phyloP scores from a whole-genome alignment of 2,797 vertebrate species.

The Tangara arthus region DNA sequence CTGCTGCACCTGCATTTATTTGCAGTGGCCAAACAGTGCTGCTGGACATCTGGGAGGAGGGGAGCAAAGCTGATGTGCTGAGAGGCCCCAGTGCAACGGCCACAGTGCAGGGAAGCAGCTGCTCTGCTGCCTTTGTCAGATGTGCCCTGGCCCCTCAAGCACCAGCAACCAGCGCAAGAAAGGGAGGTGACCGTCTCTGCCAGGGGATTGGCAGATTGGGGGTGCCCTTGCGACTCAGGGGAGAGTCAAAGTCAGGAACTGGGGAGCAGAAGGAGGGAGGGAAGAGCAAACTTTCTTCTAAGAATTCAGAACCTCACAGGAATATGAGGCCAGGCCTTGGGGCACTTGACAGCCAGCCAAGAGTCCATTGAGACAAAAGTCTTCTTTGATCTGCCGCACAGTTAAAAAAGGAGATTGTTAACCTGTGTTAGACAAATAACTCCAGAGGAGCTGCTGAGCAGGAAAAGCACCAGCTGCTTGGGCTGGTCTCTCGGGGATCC shows the following conservation, averaged over 20 bases:
- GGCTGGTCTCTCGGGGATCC: neutral
- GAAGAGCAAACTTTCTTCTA: constrained; percentile 46
- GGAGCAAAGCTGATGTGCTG: rapidly evolving
- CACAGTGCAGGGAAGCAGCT: neutral
- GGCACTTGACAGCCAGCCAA: constrained; percentile 65
- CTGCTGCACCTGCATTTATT: neutral
- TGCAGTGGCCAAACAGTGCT: neutral
- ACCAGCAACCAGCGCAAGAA: neutral
- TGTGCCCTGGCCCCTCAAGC: neutral
- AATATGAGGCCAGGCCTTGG: constrained; percentile 11
- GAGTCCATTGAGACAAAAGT: constrained; percentile 63
- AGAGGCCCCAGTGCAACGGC: neutral
- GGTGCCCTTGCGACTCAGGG: neutral
- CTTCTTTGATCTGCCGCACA: constrained; percentile 70
- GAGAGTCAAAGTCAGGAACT: neutral
- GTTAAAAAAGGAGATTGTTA: constrained; percentile 72
- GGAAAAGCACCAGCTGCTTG: constrained; percentile 19
- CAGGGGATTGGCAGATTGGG: neutral
- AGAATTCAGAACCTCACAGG: constrained; percentile 10
- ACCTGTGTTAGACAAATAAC: constrained; percentile 65
- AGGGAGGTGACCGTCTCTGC: neutral
- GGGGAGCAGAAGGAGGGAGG: neutral
- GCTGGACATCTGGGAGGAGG: neutral
- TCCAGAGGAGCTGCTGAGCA: constrained; percentile 42
- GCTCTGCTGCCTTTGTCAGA: neutral